Conservation (phyloP, 1,140 invertebrate species). For the Drosophila ananassae region DNA sequence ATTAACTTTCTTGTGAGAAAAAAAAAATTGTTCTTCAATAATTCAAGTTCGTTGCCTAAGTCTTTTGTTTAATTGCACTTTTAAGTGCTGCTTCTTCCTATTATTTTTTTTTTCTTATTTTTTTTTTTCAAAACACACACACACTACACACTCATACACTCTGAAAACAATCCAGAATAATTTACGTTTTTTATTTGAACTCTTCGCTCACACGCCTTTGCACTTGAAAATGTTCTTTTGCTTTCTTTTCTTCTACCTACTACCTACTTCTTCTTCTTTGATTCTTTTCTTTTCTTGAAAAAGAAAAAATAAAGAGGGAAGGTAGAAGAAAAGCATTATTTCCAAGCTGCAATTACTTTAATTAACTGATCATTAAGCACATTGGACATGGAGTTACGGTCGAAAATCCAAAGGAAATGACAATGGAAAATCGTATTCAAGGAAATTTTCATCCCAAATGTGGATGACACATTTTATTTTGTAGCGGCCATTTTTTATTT, state of each 20-base stretch:
- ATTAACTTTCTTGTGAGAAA: slow-evolving; percentile 17
- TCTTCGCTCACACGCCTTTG: slow-evolving; percentile 73
- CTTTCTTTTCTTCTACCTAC: slow-evolving; percentile 43
- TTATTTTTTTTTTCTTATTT: neutral
- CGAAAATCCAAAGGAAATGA: slow-evolving; percentile 62
- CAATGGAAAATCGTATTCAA: slow-evolving; percentile 57
- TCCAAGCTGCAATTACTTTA: slow-evolving; percentile 74
- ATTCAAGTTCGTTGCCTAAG: slow-evolving; percentile 76
- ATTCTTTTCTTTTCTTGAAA: slow-evolving; percentile 17
- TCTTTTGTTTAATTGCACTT: slow-evolving; percentile 66
- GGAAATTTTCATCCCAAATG: slow-evolving; percentile 16
- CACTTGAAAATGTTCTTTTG: slow-evolving; percentile 67
- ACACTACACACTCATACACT: neutral
- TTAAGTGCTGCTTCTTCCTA: neutral
- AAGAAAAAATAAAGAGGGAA: slow-evolving; percentile 5
- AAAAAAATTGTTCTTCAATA: neutral
- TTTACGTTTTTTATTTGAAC: slow-evolving; percentile 66
- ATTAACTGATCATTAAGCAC: slow-evolving; percentile 80
- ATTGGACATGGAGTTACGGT: slow-evolving; percentile 35
- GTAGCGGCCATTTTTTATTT: slow-evolving; percentile 38
- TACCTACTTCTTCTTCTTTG: slow-evolving; percentile 23
- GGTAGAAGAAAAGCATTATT: slow-evolving; percentile 38
- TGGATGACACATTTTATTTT: slow-evolving; percentile 45
- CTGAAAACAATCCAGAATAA: slow-evolving; percentile 22
- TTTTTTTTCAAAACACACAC: slow-evolving; percentile 11